Percentiles rank a stretch among this genome's conserved stretches.
These are phyloP conservation scores for Lomographa bimaculata DNA, from an alignment of 2,888 invertebrate species.

Conservation along the genomic window DNA sequence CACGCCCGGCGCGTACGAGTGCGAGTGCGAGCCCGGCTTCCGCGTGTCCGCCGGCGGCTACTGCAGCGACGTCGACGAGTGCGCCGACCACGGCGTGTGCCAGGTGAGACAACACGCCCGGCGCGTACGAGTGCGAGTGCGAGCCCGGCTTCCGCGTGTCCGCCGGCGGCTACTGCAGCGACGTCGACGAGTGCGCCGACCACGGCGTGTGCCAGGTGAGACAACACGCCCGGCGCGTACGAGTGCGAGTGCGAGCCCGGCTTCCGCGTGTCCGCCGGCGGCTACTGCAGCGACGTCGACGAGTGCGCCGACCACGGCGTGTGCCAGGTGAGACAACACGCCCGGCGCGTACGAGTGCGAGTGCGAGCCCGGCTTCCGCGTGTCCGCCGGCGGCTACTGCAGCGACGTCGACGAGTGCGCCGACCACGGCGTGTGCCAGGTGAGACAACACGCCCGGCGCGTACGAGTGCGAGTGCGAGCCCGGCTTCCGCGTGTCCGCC, in stretches of 20 bases:
- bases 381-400: constrained; percentile 72
- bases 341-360: constrained; percentile 90
- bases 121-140: constrained; percentile 90
- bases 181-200: constrained; percentile 72
- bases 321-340: constrained; percentile 85
- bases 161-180: constrained; percentile 70
- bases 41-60: constrained; percentile 76
- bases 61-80: constrained; percentile 75
- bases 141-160: constrained; percentile 88
- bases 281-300: constrained; percentile 73
- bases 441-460: constrained; percentile 90
- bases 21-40: constrained; percentile 90
- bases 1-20: constrained; percentile 90
- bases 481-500: constrained; percentile 86
- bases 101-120: constrained; percentile 88
- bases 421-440: constrained; percentile 60
- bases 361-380: constrained; percentile 89
- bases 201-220: constrained; percentile 61
- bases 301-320: constrained; percentile 64
- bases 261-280: constrained; percentile 82
- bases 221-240: constrained; percentile 91
- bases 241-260: constrained; percentile 91
- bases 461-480: constrained; percentile 90
- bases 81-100: constrained; percentile 58
- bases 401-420: constrained; percentile 73